These are phyloP conservation scores for Pachyseris speciosa DNA, from an alignment of 64 coral and sea anemone genomes.

Conservation along the genomic window DNA sequence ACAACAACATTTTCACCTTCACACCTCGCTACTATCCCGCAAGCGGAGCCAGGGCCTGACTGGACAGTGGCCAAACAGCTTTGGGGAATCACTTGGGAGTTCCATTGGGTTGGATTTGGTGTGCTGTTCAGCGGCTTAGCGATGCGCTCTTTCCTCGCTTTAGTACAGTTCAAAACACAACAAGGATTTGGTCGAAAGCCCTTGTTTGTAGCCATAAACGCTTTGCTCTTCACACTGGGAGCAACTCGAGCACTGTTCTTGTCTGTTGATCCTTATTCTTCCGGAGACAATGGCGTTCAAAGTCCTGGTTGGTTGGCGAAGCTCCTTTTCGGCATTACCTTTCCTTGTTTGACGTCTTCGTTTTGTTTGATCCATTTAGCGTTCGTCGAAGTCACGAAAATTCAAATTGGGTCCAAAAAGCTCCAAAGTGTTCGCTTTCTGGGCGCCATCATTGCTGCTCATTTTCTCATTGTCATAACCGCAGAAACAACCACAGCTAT, in stretches of 20 bases:
- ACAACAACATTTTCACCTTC: too few species aligned
- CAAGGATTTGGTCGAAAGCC: slow-evolving; percentile 45
- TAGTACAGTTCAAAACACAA: neutral
- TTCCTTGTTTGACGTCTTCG: slow-evolving; percentile 69
- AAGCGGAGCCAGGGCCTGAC: slow-evolving; percentile 55
- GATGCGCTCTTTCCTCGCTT: neutral
- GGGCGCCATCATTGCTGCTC: neutral
- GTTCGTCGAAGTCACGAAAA: slow-evolving; percentile 65
- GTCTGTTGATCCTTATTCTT: slow-evolving; percentile 9
- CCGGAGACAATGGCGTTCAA: slow-evolving; percentile 51
- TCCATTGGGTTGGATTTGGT: slow-evolving; percentile 38
- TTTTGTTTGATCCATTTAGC: slow-evolving; percentile 66
- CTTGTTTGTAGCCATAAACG: slow-evolving; percentile 33
- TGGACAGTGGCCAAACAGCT: slow-evolving; percentile 8
- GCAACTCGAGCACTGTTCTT: slow-evolving; percentile 37
- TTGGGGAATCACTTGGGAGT: neutral
- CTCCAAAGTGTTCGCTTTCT: slow-evolving; percentile 52
- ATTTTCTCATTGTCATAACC: slow-evolving; percentile 48
- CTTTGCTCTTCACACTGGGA: slow-evolving; percentile 28
- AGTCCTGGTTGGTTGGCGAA: neutral
- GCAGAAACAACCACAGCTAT: neutral
- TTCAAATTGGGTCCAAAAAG: slow-evolving; percentile 45
- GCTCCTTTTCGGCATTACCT: slow-evolving; percentile 24
- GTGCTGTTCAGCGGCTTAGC: slow-evolving; percentile 30
- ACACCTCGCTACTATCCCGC: too few species aligned